Base-by-base conservation (phyloP, 2,797 vertebrate species). In the Danio jaintianensis region DNA sequence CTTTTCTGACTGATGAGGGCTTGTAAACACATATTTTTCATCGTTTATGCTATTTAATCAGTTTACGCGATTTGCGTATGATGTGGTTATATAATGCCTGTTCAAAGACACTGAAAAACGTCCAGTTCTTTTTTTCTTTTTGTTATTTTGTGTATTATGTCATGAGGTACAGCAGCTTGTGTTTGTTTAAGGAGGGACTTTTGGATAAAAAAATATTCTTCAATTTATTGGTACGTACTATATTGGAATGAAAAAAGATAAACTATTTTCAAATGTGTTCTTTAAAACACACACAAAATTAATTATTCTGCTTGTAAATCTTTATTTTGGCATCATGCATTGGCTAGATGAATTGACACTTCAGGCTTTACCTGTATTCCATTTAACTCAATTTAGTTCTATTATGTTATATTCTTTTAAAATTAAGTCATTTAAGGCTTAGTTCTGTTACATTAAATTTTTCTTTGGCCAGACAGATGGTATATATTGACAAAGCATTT, bases 41-140 rank as follows among this genome's bases (percentile, higher is more conserved):
- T 64, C 61, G 10, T 59, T 71, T 68, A 69, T 36, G 36, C 66
- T 82, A 80, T 82, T 82, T 63, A 77, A 47, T 40, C 53, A 43
- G 59, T 73, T 53, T 56, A 58, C n/a, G 38, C 7, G 12, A 76
- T 72, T 62, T 71, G 36, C 66, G 69, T 68, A 67, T 63, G 40
- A 38, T 75, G 18, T 52, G 53, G 15, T 42, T 82, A 72, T 79
- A 53, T 69, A 61, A 68, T 45, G 10, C 9, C 7, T 29, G 20
- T 55, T 76, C 42, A 55, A 29, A 69, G 48, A 15, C n/a, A 6
- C n/a, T 58, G 13, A 52, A 29, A 62, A 48, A 4, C 3, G 29
- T 36, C 11, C 53, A 12, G 20, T 36, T 12, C 66, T 47, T 81
- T 70, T 55, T 10, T 55, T 82, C 64, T 53, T 12, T 13, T 36